phyloP scores from a whole-genome alignment of 2,113 vertebrate genomes.

The Nothocercus julius region DNA sequence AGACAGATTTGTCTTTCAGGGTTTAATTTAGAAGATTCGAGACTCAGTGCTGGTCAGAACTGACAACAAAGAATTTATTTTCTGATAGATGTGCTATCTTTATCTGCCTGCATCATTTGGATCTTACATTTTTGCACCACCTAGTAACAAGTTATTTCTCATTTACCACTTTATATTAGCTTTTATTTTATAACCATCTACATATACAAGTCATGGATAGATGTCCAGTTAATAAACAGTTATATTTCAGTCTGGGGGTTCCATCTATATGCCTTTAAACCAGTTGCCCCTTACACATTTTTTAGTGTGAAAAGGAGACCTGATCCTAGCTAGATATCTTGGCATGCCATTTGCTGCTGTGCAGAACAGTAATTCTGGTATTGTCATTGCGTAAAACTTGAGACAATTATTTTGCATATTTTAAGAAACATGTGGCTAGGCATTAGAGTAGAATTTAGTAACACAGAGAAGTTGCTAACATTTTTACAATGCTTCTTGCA shows the following conservation, averaged over 20 bases:
- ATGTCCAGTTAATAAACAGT: not conserved
- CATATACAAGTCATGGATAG: not conserved
- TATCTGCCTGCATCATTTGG: no score
- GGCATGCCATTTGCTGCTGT: not conserved
- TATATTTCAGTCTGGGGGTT: not conserved
- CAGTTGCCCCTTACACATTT: not conserved
- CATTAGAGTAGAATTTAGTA: conserved; percentile 17
- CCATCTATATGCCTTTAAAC: not conserved
- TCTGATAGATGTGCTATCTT: no score
- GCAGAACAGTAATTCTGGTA: not conserved
- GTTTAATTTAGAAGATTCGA: not conserved
- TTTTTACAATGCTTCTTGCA: not conserved
- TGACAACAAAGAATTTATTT: not conserved
- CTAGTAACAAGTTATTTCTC: not conserved
- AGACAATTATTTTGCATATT: not conserved
- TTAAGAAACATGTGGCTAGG: conserved; percentile 15
- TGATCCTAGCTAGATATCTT: not conserved
- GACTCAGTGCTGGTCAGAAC: not conserved
- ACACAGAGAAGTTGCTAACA: not conserved
- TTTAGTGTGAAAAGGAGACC: not conserved
- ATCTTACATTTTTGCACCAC: no score
- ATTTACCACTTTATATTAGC: not conserved
- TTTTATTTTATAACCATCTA: not conserved
- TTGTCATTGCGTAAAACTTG: not conserved
- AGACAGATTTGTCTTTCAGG: not conserved